Conservation (phyloP, 2,888 invertebrate species). For the Lordiphosa fenestrarum region DNA sequence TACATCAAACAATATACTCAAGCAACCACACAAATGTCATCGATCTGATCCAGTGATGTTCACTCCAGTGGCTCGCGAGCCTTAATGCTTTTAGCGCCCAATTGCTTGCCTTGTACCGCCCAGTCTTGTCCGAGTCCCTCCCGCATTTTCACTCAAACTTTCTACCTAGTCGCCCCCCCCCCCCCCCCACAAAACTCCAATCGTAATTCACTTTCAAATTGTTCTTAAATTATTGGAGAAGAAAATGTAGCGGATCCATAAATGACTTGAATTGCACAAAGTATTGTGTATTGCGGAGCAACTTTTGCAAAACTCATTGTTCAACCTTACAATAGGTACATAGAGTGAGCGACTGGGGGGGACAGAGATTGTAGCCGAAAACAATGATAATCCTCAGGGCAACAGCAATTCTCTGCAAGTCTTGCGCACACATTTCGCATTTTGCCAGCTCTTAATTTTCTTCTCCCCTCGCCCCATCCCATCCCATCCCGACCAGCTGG, state of each 20-base stretch:
- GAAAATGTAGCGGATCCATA: background rate
- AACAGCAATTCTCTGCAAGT: constrained; percentile 4
- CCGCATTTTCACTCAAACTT: no score
- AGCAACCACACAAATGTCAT: no score
- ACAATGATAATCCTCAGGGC: constrained; percentile 39
- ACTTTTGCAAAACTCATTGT: constrained; percentile 17
- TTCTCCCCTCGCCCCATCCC: constrained; percentile 13
- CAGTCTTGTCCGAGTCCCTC: no score
- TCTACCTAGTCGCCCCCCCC: no score
- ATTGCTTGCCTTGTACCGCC: no score
- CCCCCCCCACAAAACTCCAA: constrained; percentile 15
- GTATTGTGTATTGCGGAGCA: no score
- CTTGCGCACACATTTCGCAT: constrained; percentile 32
- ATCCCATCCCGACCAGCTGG: no score
- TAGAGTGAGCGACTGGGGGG: constrained; percentile 4
- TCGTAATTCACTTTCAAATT: constrained; percentile 18
- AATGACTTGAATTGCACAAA: no score
- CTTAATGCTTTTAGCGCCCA: no score
- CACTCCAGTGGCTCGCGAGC: no score
- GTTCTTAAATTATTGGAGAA: background rate
- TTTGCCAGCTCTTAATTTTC: constrained; percentile 35
- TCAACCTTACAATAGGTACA: constrained; percentile 10
- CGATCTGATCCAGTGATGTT: no score
- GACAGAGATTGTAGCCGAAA: constrained; percentile 33
- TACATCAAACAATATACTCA: no score